Base-by-base conservation (phyloP, 1,140 invertebrate genomes). In the Drosophila leontia region DNA sequence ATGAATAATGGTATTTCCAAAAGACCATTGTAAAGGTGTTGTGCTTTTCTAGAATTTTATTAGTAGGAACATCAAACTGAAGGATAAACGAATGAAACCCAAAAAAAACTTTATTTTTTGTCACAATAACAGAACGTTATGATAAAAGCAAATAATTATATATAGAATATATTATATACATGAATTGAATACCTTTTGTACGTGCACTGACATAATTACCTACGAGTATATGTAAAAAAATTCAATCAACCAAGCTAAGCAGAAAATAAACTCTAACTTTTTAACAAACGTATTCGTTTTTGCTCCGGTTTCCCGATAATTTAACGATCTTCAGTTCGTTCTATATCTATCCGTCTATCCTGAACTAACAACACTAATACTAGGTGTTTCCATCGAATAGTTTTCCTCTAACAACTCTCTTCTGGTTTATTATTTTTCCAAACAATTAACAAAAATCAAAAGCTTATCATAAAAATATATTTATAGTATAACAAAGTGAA, bases 21-120 rank as follows among this genome's bases (percentile, higher is more conserved):
- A 91, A 92, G 81, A 91, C 91, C 91, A 92, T 92, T 91, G 86
- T 91, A 92, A 92, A 91, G 86, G 91, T 92, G 91, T 92, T 92
- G 91, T 92, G 91, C 91, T 92, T 92, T 92, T 92, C 86, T 92
- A 92, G 91, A 92, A 88, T 92, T 92, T 91, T 91, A 91, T 90
- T 88, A 88, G 84, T 88, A 88, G 85, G 82, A 63, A 70, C 56
- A 79, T 80, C 57, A 80, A 75, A 75, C 58, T 57, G 63, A 80
- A 80, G 53, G 26, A 60, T 59, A 59, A 71, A 70, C 51, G 55
- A 67, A 82, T 86, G 67, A 78, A 85, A 76, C 19, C 55, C 19
- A 77, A 78, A 78, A 44, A 64, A 88, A 78, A 78, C 55, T 90
- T 88, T 87, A 88, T 90, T 88, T 87, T 88, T 83, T 81, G 85